phyloP scores from a whole-genome alignment of 2,797 vertebrate genomes.

The Hozukius guyotensis region DNA sequence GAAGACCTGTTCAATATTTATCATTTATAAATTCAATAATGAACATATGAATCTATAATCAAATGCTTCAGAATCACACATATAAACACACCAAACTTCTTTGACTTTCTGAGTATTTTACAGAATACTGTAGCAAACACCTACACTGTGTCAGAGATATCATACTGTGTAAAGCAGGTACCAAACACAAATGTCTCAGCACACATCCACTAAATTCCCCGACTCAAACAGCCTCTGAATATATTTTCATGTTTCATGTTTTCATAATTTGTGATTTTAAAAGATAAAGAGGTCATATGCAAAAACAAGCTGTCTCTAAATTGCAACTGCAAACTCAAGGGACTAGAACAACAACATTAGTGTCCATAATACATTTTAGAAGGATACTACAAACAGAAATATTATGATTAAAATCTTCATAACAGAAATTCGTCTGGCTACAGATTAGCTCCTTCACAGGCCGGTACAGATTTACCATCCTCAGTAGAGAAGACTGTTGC shows the following conservation, averaged over 20 bases:
- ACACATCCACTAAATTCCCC: not conserved
- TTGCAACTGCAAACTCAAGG: not conserved
- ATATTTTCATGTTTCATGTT: not conserved
- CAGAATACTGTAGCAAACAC: not conserved
- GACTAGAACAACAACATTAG: not conserved
- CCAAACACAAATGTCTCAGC: not conserved
- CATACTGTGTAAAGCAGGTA: not conserved
- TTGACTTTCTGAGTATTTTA: not conserved
- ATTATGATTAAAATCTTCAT: not conserved
- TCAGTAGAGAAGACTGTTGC: not conserved
- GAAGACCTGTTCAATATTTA: slow-evolving; percentile 16
- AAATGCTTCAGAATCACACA: not conserved
- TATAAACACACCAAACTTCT: not conserved
- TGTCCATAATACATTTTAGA: not conserved
- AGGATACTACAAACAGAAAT: not conserved
- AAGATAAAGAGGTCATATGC: not conserved
- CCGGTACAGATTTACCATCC: not conserved
- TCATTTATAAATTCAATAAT: not conserved
- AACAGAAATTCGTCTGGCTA: not conserved
- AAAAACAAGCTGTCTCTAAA: slow-evolving; percentile 1
- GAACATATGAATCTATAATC: slow-evolving; percentile 12
- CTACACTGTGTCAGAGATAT: not conserved
- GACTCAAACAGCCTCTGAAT: not conserved
- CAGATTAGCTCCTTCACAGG: not conserved
- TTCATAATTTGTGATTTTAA: not conserved